Conservation (phyloP, 1,140 invertebrate genomes). For the Chionoecetes opilio region DNA sequence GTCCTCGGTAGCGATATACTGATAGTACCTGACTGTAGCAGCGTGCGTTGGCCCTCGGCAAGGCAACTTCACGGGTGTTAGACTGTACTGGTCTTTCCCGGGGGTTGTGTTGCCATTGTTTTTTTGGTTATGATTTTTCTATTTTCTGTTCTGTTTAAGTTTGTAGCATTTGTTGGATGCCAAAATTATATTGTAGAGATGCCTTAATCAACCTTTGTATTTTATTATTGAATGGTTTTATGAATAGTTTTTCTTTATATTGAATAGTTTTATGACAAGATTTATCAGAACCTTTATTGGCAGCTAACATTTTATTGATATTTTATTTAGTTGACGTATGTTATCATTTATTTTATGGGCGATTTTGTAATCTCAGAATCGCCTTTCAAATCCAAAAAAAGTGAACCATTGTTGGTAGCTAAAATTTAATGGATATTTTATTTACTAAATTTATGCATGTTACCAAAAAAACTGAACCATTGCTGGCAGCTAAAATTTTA, state of each 20-base stretch:
- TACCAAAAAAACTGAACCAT: no score
- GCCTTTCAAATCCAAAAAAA: no score
- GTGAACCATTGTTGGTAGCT: conserved; percentile 10
- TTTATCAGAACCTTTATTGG: no score
- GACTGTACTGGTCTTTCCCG: background rate
- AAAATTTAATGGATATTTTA: background rate
- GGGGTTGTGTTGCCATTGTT: conserved; percentile 8
- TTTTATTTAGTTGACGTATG: no score
- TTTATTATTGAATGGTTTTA: no score
- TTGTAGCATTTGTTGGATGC: background rate
- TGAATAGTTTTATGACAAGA: background rate
- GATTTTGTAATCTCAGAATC: no score
- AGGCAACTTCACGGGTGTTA: conserved; percentile 27
- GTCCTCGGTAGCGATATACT: conserved; percentile 5
- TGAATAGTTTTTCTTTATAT: no score
- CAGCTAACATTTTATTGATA: no score
- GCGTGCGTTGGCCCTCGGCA: background rate
- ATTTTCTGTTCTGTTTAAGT: background rate
- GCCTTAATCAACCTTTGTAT: background rate
- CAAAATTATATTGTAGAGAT: background rate
- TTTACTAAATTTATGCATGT: no score
- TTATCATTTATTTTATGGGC: no score
- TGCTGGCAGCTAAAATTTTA: no score
- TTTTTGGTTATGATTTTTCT: no score
- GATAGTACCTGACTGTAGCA: conserved; percentile 27